phyloP scores from a whole-genome alignment of 2,888 invertebrate genomes.

The Anthophora plumipes region DNA sequence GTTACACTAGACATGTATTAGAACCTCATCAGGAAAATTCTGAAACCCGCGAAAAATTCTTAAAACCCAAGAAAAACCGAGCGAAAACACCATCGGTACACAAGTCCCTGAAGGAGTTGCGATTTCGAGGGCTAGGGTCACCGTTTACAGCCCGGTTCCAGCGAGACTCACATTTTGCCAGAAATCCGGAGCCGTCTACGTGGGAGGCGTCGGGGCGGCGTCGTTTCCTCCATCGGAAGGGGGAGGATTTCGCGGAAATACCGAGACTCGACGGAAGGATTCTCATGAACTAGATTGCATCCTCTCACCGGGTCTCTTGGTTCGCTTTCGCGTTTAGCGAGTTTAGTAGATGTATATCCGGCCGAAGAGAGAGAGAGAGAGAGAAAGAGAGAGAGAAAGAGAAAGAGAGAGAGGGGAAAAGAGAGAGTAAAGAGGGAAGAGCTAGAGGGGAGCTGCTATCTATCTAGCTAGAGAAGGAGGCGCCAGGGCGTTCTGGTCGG shows the following conservation, averaged over 20 bases:
- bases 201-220: slow-evolving; percentile 57
- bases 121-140: slow-evolving; percentile 16
- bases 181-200: slow-evolving; percentile 60
- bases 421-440: background rate
- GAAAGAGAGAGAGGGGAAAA: background rate
- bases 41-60: too few relatives aligned
- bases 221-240: slow-evolving; percentile 55
- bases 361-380: background rate
- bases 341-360: slow-evolving; percentile 36
- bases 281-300: slow-evolving; percentile 68
- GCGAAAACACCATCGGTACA: too few relatives aligned
- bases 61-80: too few relatives aligned
- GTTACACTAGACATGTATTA: too few relatives aligned
- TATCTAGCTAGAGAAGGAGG: slow-evolving; percentile 77
- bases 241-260: slow-evolving; percentile 66
- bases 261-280: slow-evolving; percentile 47
- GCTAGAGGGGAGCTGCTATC: slow-evolving; percentile 17
- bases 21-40: too few relatives aligned
- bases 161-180: slow-evolving; percentile 16
- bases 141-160: slow-evolving; percentile 27
- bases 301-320: slow-evolving; percentile 13
- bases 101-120: background rate
- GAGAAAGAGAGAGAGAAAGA: background rate
- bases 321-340: slow-evolving; percentile 25
- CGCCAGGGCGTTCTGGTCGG: slow-evolving; percentile 84